Conservation (phyloP, 2,888 invertebrate species). For the Spialia ferax region DNA sequence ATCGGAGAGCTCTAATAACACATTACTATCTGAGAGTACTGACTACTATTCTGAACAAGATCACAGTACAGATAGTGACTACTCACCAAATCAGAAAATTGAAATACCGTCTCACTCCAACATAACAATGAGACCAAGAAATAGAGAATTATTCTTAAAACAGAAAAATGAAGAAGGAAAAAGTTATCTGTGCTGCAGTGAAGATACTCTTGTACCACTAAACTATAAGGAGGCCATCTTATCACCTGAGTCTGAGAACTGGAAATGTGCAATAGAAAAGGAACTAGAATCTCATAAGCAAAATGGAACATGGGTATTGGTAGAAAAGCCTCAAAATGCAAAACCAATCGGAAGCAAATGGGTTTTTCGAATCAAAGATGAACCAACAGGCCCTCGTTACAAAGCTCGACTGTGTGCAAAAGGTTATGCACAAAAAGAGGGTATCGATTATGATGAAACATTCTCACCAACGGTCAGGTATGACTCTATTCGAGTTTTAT, state of each 20-base stretch:
- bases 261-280: constrained; percentile 40
- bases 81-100: neutral
- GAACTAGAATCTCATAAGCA: constrained; percentile 36
- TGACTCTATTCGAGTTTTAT: constrained; percentile 44
- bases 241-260: constrained; percentile 32
- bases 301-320: constrained; percentile 42
- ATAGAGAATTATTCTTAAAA: neutral
- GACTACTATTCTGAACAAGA: too few relatives aligned
- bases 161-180: neutral
- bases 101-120: neutral
- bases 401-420: constrained; percentile 51
- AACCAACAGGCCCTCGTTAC: constrained; percentile 45
- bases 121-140: constrained; percentile 11
- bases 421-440: constrained; percentile 41
- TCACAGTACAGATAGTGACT: neutral
- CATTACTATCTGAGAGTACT: neutral
- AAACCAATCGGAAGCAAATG: constrained; percentile 46
- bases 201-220: constrained; percentile 43
- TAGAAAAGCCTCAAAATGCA: constrained; percentile 40
- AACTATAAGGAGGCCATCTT: constrained; percentile 41
- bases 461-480: constrained; percentile 48
- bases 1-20: neutral
- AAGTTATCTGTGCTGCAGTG: constrained; percentile 9
- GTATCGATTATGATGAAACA: constrained; percentile 44
- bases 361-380: constrained; percentile 46